These are phyloP conservation scores for Ennomos erosarius DNA, from an alignment of 2,888 invertebrate species.

Conservation along the genomic window DNA sequence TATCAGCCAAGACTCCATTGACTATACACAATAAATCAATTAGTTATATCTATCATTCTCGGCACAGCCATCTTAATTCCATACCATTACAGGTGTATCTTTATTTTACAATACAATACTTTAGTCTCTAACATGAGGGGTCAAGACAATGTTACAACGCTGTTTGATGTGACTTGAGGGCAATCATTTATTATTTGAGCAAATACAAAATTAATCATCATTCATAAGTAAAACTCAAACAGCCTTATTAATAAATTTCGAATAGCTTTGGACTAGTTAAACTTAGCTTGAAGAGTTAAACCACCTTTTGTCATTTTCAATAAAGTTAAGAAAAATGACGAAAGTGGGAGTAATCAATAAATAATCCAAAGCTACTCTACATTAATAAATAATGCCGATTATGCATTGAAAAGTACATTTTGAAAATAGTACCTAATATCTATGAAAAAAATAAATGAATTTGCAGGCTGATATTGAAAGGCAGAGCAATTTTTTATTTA, in stretches of 20 bases:
- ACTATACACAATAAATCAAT: slow-evolving; percentile 25
- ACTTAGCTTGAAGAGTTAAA: too few species aligned
- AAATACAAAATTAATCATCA: slow-evolving; percentile 25
- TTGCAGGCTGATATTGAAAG: slow-evolving; percentile 39
- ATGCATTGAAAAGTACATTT: slow-evolving; percentile 34
- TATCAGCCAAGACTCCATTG: slow-evolving; percentile 20
- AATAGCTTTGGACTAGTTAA: too few species aligned
- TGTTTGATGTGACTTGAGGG: slow-evolving; percentile 36
- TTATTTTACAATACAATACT: slow-evolving; percentile 63
- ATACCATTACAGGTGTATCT: slow-evolving; percentile 55
- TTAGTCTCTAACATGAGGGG: slow-evolving; percentile 36
- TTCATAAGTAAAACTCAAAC: slow-evolving; percentile 23
- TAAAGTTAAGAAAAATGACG: too few species aligned
- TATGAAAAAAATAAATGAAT: slow-evolving; percentile 25
- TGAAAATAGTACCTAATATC: slow-evolving; percentile 20
- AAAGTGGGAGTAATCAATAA: too few species aligned
- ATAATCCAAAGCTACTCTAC: too few species aligned
- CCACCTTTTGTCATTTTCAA: too few species aligned
- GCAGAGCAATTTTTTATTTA: slow-evolving; percentile 48
- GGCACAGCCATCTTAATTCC: slow-evolving; percentile 75
- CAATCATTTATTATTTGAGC: slow-evolving; percentile 40
- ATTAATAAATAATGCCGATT: too few species aligned
- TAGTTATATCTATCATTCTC: slow-evolving; percentile 51
- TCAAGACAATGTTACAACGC: background rate
- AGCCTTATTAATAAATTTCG: too few species aligned